A percentile compares a stretch with the other conserved stretches of the same genome.
These are phyloP conservation scores for Carpatolechia fugitivella DNA, from an alignment of 2,888 invertebrate species.

Conservation along the genomic window DNA sequence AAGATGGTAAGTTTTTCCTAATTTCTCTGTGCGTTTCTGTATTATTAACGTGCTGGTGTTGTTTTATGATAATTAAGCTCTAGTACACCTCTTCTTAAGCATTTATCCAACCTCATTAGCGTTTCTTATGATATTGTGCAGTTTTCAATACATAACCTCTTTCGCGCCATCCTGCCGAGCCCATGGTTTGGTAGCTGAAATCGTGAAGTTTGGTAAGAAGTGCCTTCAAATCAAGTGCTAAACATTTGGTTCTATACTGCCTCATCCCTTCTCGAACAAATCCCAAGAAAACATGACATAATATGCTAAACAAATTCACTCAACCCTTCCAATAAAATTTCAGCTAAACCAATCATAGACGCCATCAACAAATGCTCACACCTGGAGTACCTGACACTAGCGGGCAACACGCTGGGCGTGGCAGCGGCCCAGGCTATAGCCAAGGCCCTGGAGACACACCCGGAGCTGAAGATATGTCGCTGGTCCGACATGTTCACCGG, in stretches of 20 bases:
- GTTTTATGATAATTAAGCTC: no score
- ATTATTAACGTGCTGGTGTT: neutral
- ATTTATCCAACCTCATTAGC: no score
- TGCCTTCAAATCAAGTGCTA: no score
- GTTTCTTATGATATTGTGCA: no score
- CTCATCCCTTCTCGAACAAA: no score
- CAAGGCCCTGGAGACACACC: conserved; percentile 86
- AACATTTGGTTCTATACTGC: no score
- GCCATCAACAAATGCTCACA: conserved; percentile 85
- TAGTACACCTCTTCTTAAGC: no score
- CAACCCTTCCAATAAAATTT: no score
- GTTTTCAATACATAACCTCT: conserved; percentile 2
- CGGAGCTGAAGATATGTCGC: conserved; percentile 87
- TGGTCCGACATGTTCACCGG: conserved; percentile 99
- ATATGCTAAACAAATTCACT: no score
- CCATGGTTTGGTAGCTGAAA: no score
- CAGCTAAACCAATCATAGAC: conserved; percentile 86
- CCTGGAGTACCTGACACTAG: conserved; percentile 87
- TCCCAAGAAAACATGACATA: no score
- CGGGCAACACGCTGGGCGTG: conserved; percentile 96
- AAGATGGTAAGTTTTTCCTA: conserved; percentile 83
- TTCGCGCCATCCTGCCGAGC: neutral
- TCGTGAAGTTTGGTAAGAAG: no score
- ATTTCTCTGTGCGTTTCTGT: neutral
- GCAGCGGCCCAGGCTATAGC: conserved; percentile 92